Conservation (phyloP, 1,140 invertebrate genomes). For the Magallana ariakensis region DNA sequence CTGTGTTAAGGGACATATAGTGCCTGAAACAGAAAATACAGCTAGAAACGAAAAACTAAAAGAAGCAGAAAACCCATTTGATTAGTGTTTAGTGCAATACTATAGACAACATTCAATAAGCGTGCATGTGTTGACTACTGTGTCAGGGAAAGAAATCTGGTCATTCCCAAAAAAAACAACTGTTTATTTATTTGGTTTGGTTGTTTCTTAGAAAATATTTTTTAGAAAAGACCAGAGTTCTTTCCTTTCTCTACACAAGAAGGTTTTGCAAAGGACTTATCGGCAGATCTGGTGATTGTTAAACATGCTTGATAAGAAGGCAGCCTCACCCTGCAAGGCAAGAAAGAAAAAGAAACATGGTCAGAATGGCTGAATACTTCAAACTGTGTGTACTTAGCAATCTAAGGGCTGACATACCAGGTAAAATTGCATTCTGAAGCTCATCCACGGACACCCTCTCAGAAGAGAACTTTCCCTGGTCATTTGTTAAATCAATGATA, state of each 20-base stretch:
- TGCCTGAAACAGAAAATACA: not conserved
- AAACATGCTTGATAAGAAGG: slow-evolving; percentile 52
- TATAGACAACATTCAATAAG: not conserved
- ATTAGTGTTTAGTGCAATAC: slow-evolving; percentile 19
- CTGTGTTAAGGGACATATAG: not conserved
- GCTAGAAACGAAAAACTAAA: not conserved
- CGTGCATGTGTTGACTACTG: slow-evolving; percentile 9
- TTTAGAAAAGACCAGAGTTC: not conserved
- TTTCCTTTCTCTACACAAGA: slow-evolving; percentile 14
- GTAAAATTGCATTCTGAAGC: slow-evolving; percentile 38
- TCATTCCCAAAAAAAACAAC: not conserved
- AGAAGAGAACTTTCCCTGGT: slow-evolving; percentile 56
- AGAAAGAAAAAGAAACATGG: slow-evolving; percentile 53
- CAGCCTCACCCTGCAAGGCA: slow-evolving; percentile 64
- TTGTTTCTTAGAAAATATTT: not conserved
- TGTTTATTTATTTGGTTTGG: no score
- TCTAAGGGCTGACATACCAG: slow-evolving; percentile 43
- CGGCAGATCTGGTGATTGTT: slow-evolving; percentile 46
- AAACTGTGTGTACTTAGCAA: not conserved
- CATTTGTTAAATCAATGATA: slow-evolving; percentile 67
- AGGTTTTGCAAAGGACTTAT: slow-evolving; percentile 38
- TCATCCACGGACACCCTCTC: slow-evolving; percentile 63
- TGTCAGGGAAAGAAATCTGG: slow-evolving; percentile 5
- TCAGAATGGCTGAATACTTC: slow-evolving; percentile 23
- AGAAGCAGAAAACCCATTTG: not conserved